Base-by-base conservation (phyloP, 53 echinoderm and acorn worm genomes). In the Luidia sarsii region DNA sequence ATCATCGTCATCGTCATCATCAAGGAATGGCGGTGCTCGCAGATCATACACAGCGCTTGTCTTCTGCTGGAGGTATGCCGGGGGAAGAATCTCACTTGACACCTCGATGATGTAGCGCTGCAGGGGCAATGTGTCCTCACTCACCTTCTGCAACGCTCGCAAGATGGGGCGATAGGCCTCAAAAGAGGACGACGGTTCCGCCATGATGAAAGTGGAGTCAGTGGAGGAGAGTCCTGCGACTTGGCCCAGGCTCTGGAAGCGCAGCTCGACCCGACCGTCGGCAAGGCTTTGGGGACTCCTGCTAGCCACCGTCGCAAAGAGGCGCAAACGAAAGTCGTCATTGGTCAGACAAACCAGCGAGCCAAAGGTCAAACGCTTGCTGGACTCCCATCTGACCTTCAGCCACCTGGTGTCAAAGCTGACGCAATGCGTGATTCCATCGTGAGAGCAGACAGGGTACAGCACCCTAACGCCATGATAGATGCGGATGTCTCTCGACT, bases 121-220 rank as follows among this genome's bases (percentile, higher is more conserved):
- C n/a, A 97, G 51, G 8, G 93, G 93, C 20, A 97, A 70, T 4
- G 66, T 63, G 33, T 68, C 35, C 48, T 61, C 70, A 23, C 29
- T 59, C 15, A 91, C 73, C 41, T 88, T 71, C 59, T 97, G 93
- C 33, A 97, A 57, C 16, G 88, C 83, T 32, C 68, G 45, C 35
- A 97, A 65, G 15, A 97, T 93, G 70, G 88, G 97, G 2, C 92
- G 83, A 64, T 93, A 97, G 15, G 93, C 88, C 60, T 93, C 93
- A 67, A 93, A 97, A 73, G 83, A 97, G 10, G 91, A 90, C 46
- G 92, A 72, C 1, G 96, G 86, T 70, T 95, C 95, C 2, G 88
- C 95, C 95, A 95, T 95, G 52, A 72, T 33, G 49, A 93, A 95
- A 10, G 53, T 33, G 9, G 57, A 56, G 2, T 57, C 41, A 23